Conservation (phyloP, 2,113 vertebrate species). For the Phoenicopterus ruber region DNA sequence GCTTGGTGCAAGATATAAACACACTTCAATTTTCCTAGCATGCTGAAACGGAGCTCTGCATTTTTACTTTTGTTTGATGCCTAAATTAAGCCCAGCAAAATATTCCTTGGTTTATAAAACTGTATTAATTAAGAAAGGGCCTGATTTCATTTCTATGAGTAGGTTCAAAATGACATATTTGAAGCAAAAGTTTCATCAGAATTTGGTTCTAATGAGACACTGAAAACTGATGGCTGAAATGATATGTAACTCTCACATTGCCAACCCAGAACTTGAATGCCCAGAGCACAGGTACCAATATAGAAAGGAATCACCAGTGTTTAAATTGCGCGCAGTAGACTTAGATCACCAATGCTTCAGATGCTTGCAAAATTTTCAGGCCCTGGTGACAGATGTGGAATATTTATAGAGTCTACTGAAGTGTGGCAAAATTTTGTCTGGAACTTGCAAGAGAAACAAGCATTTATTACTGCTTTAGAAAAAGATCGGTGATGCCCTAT, state of each 20-base stretch:
- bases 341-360: not conserved
- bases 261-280: not conserved
- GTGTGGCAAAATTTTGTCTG: not conserved
- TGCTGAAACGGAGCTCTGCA: not conserved
- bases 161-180: not conserved
- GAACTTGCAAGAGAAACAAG: not conserved
- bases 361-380: not conserved
- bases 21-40: not conserved
- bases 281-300: not conserved
- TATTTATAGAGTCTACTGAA: not conserved
- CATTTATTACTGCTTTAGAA: not conserved
- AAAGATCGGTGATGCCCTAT: not conserved
- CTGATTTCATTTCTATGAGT: not conserved
- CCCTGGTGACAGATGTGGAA: not conserved
- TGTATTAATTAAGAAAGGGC: constrained; percentile 23
- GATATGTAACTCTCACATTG: not conserved
- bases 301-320: not conserved
- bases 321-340: not conserved
- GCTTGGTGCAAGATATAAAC: not conserved
- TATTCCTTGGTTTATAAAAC: constrained; percentile 3
- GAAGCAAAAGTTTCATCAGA: not conserved
- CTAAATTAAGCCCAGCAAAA: constrained; percentile 38
- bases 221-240: not conserved
- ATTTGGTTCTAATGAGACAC: not conserved
- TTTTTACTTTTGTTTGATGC: constrained; percentile 24